Percentiles rank a stretch among this genome's conserved stretches.
These are phyloP conservation scores for Drosophila sp. DNA, from an alignment of 1,140 invertebrate species.

Conservation along the genomic window DNA sequence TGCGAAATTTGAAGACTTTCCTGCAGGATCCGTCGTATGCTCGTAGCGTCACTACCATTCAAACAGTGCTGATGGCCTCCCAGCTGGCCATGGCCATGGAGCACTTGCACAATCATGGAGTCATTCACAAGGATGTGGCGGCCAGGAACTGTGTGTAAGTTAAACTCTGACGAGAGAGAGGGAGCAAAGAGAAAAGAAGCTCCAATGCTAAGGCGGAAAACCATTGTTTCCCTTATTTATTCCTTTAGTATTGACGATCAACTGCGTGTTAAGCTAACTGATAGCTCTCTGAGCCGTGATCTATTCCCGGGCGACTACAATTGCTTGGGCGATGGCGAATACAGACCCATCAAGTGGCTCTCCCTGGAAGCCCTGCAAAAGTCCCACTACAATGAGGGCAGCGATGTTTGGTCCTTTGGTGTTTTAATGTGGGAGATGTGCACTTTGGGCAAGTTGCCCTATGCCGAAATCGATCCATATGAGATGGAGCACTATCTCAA, in stretches of 20 bases:
- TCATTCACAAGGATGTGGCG: constrained; percentile 96
- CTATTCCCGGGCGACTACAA: constrained; percentile 97
- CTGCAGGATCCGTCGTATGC: constrained; percentile 84
- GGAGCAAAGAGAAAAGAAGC: neutral
- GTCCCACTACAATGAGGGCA: constrained; percentile 92
- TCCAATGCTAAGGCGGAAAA: neutral
- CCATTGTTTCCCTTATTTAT: constrained; percentile 6
- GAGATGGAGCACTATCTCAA: constrained; percentile 96
- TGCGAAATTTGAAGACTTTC: constrained; percentile 95
- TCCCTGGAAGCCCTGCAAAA: constrained; percentile 93
- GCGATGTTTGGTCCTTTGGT: constrained; percentile 98
- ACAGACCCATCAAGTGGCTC: constrained; percentile 97
- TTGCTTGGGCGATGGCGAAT: constrained; percentile 97
- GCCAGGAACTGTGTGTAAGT: constrained; percentile 93
- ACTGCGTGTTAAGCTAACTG: constrained; percentile 94
- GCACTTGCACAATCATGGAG: constrained; percentile 94
- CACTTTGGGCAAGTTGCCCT: constrained; percentile 96
- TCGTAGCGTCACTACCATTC: constrained; percentile 93
- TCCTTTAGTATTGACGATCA: constrained; percentile 89
- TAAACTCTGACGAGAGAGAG: neutral
- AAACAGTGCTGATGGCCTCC: constrained; percentile 96
- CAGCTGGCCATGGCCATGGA: constrained; percentile 91
- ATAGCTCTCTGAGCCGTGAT: constrained; percentile 95
- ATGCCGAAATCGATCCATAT: constrained; percentile 88
- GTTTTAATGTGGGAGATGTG: constrained; percentile 97